Evolutionary conservation across 2,888 invertebrate species (phyloP).

Genomic region (Coremacera marginata): DNA sequence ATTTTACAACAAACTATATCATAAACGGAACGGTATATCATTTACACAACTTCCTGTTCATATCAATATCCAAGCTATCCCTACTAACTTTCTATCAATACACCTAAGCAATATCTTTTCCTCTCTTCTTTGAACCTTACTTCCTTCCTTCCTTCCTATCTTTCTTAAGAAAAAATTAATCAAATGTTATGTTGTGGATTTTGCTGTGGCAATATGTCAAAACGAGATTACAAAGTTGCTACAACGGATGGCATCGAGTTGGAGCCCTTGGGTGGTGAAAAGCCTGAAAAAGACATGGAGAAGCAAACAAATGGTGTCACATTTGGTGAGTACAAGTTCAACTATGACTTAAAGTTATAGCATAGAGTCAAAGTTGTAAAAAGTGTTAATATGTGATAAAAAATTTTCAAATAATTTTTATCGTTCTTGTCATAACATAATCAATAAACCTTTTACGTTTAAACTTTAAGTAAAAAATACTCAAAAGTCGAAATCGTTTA

Average conservation of each 20-base stretch:
- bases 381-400: background rate
- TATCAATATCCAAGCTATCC: background rate
- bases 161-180: constrained; percentile 51
- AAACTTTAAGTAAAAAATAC: background rate
- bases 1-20: too few species aligned
- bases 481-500: constrained; percentile 1
- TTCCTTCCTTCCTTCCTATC: constrained; percentile 13
- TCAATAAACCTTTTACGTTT: background rate
- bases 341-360: background rate
- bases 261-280: constrained; percentile 68
- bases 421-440: background rate
- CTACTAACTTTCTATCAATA: background rate
- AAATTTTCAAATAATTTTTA: background rate
- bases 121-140: background rate
- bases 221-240: constrained; percentile 69
- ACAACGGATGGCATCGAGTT: constrained; percentile 68
- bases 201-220: constrained; percentile 69
- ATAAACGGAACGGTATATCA: background rate
- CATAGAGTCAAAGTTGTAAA: too few species aligned
- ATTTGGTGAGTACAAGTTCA: constrained; percentile 61
- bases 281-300: constrained; percentile 62
- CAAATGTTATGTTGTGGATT: constrained; percentile 69
- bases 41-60: background rate
- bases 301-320: constrained; percentile 68
- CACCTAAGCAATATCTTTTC: background rate